phyloP scores from a whole-genome alignment of 30 jellyfish, hydroid and myxozoan species.

The Pelagia noctiluca region DNA sequence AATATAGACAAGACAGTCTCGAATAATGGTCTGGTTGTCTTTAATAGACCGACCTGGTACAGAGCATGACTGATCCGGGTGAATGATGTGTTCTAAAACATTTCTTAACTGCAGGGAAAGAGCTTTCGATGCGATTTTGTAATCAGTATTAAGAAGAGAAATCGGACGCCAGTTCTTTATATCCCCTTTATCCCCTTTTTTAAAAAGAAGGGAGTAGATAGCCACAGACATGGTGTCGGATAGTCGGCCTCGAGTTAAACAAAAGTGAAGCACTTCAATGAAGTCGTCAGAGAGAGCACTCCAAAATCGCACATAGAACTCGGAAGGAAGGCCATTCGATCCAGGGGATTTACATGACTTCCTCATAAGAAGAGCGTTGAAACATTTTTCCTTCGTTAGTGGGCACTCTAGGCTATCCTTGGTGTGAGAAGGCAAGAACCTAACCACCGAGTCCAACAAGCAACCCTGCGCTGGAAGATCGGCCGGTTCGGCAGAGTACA shows the following conservation, averaged over 20 bases:
- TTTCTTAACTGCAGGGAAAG: constrained; percentile 14
- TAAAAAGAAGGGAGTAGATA: background rate
- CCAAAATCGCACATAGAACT: constrained; percentile 29
- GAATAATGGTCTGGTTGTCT: constrained; percentile 23
- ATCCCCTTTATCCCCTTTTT: too few relatives aligned
- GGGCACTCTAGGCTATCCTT: constrained; percentile 13
- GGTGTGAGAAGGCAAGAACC: background rate
- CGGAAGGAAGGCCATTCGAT: constrained; percentile 26
- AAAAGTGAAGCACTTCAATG: constrained; percentile 3
- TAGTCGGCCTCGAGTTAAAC: background rate
- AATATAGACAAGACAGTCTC: constrained; percentile 23
- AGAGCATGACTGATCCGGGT: constrained; percentile 57
- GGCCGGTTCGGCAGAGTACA: background rate
- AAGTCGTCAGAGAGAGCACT: background rate
- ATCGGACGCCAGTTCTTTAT: too few relatives aligned
- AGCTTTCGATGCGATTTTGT: constrained; percentile 39
- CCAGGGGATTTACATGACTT: constrained; percentile 23
- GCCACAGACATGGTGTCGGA: constrained; percentile 45
- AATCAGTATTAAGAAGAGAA: constrained; percentile 30
- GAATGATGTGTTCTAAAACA: background rate
- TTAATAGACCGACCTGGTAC: constrained; percentile 68
- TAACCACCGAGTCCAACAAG: background rate
- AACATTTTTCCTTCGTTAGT: constrained; percentile 2
- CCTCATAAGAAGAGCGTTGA: background rate
- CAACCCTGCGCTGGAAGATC: constrained; percentile 6